phyloP scores from a whole-genome alignment of 2,888 invertebrate genomes.

The Scaptomyza tumidula region DNA sequence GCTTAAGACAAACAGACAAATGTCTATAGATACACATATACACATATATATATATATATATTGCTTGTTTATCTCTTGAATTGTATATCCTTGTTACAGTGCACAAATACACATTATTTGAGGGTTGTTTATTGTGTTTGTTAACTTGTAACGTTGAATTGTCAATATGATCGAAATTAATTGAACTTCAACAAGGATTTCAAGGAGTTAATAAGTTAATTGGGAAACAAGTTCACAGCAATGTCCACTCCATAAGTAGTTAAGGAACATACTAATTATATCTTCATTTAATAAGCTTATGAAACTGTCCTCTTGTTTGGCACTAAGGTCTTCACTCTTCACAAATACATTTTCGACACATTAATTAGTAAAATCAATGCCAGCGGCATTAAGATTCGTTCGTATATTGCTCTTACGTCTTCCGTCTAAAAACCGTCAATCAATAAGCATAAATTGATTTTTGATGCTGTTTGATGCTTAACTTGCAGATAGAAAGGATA shows the following conservation, averaged over 20 bases:
- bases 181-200: background rate
- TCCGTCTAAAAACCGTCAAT: slow-evolving; percentile 6
- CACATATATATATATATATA: slow-evolving; percentile 14
- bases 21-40: slow-evolving; percentile 1
- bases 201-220: too few species aligned
- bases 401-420: background rate
- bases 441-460: slow-evolving; percentile 15
- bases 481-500: background rate
- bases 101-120: slow-evolving; percentile 1
- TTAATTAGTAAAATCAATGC: slow-evolving; percentile 51
- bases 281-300: background rate
- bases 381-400: background rate
- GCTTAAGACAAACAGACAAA: slow-evolving; percentile 40
- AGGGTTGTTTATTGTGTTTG: slow-evolving; percentile 9
- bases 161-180: background rate
- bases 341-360: slow-evolving; percentile 33
- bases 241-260: too few species aligned
- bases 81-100: background rate
- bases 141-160: background rate
- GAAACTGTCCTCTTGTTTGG: slow-evolving; percentile 13
- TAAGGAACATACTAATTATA: background rate
- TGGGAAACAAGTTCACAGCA: too few species aligned
- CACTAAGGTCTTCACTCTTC: slow-evolving; percentile 1
- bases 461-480: slow-evolving; percentile 1
- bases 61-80: slow-evolving; percentile 15